Evolutionary conservation across 1,140 invertebrate species (phyloP).

Genomic region (Drosophila jambulina): DNA sequence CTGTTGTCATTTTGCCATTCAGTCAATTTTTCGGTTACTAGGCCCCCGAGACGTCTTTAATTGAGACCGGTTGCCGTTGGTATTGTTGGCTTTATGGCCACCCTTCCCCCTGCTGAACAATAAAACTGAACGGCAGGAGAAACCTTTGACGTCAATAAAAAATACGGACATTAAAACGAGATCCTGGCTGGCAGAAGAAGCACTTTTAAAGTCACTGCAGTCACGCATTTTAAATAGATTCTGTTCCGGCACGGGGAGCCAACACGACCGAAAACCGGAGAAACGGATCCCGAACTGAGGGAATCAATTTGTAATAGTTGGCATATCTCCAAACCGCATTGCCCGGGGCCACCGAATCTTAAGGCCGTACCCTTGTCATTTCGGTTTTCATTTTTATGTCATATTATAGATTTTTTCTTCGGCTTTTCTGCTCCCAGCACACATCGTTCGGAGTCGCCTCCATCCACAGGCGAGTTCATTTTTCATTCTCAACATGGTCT

Average conservation of each 20-base stretch:
- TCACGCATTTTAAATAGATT: constrained; percentile 63
- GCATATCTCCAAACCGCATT: constrained; percentile 79
- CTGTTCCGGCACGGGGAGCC: neutral
- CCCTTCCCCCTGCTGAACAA: constrained; percentile 54
- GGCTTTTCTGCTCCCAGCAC: constrained; percentile 1
- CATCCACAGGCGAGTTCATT: constrained; percentile 60
- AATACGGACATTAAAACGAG: constrained; percentile 50
- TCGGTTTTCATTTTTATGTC: constrained; percentile 79
- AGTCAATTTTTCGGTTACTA: constrained; percentile 77
- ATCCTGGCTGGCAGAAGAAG: constrained; percentile 8
- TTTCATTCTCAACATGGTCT: constrained; percentile 80
- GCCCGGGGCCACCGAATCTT: constrained; percentile 46
- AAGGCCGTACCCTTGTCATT: constrained; percentile 75
- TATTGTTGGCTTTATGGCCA: constrained; percentile 64
- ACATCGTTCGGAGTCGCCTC: constrained; percentile 3
- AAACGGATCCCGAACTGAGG: constrained; percentile 41
- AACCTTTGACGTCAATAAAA: constrained; percentile 81
- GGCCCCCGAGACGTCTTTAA: constrained; percentile 79
- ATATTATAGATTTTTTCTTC: constrained; percentile 72
- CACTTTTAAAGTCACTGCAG: constrained; percentile 53
- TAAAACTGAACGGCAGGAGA: constrained; percentile 70
- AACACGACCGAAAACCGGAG: constrained; percentile 24
- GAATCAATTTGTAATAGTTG: constrained; percentile 83
- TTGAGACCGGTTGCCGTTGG: constrained; percentile 65
- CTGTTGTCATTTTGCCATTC: constrained; percentile 57